Base-by-base conservation (phyloP, 2,113 vertebrate species). In the Chascanopsetta lugubris region DNA sequence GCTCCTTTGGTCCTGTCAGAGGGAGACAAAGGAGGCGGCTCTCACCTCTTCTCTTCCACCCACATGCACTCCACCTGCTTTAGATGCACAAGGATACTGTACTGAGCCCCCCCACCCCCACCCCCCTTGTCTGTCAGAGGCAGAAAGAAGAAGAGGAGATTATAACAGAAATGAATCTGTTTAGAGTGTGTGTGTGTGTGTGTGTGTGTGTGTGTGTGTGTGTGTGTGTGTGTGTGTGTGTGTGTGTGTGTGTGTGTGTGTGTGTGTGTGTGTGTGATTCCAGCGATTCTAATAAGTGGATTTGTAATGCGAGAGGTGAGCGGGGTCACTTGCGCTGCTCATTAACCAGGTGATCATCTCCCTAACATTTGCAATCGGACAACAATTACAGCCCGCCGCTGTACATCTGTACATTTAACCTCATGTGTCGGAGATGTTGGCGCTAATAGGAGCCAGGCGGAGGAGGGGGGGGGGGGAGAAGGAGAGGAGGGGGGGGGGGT, bases 281-380 rank as follows among this genome's bases (percentile, higher is more conserved):
- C 55, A 54, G 18, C 25, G 60, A 62, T 69, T 78, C 18, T 72
- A 77, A 79, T 81, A 57, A 42, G 46, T 26, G 34, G n/a, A 61
- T 42, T 74, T 75, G 36, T 7, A 26, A 36, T 59, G 34, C 34
- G 34, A 51, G 56, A 79, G 61, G 72, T 74, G 66, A 74, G 49
- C n/a, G 47, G 40, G 53, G 51, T 50, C 45, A 0, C 6, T 34
- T 70, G 63, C 43, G 49, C 46, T 15, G 57, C 57, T 77, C 78
- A 84, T 85, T 76, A 84, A 77, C 53, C 34, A 58, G 62, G 47
- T 63, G 71, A 77, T 72, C 29, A 71, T 77, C 70, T 72, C 10
- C 61, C 71, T 48, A 48, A 68, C 72, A 75, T 68, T 38, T 47
- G 69, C 55, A 72, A 55, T 42, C 22, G 12, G 22, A 63, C 65